These are phyloP conservation scores for Oreochromis spilurus DNA, from an alignment of 2,113 vertebrate species.

Conservation along the genomic window DNA sequence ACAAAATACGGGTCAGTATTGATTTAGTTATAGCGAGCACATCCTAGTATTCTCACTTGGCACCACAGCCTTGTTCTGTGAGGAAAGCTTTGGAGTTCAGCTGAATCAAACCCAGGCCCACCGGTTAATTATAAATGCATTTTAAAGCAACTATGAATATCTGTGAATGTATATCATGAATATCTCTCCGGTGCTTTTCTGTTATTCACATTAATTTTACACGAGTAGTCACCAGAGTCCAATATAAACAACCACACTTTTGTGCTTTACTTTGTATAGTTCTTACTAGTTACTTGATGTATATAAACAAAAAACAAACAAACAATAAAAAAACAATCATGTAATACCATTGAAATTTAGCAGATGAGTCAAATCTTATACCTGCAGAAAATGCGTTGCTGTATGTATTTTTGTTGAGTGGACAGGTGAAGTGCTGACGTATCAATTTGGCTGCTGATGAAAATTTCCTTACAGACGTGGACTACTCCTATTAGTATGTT, in stretches of 20 bases:
- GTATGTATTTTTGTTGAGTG: not conserved
- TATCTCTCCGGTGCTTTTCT: not conserved
- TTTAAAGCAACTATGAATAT: not conserved
- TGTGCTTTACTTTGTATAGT: not conserved
- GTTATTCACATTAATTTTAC: not conserved
- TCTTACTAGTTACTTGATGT: not conserved
- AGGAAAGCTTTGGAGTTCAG: not conserved
- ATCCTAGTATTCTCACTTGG: not conserved
- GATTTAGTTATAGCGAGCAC: not conserved
- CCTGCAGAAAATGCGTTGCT: not conserved
- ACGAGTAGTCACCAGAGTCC: not conserved
- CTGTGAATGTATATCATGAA: not conserved
- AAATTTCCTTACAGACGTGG: not conserved
- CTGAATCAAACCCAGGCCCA: not conserved
- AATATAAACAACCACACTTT: not conserved
- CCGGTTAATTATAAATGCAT: not conserved
- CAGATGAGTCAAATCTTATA: not conserved
- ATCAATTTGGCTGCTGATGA: not conserved
- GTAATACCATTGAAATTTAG: not conserved
- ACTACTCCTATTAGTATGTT: not conserved
- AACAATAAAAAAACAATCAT: not conserved
- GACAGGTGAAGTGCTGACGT: not conserved
- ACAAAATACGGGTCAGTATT: not conserved
- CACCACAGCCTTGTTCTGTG: not conserved
- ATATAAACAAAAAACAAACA: not conserved